Base-by-base conservation (phyloP, 2,888 invertebrate genomes). In the Acrobeloides nanus region DNA sequence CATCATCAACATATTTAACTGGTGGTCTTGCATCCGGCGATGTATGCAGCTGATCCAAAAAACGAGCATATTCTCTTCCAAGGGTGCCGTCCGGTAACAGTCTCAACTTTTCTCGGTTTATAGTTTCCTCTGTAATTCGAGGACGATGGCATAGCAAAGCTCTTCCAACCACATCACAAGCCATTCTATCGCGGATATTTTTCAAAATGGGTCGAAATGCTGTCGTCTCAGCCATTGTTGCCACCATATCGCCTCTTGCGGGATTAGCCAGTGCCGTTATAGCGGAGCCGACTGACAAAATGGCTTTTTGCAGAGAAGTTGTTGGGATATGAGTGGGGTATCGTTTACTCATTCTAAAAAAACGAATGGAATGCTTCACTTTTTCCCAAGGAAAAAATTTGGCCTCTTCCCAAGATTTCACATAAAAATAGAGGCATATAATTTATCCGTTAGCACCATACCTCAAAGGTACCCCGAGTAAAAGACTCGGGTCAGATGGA, bases 171-270 rank as follows among this genome's bases (percentile, higher is more conserved):
- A 80, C 74, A 46, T 84, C 84, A 37, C 79, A 76, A 55, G 81
- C 75, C 89, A 97, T 90, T 74, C 82, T 81, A 33, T 79, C 74
- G 43, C 62, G 47, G 21, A 68, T 59, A 43, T 66, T 61, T 45
- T 60, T 51, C n/a, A 68, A 52, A 10, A 68, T 45, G 6, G 65
- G 60, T 21, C n/a, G n/a, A 18, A 3, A 32, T 8, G 84, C 90
- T 8, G 90, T 88, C 0, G 89, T 86, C 78, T 95, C 93, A 1
- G 89, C 90, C 61, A 92, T 80, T 58, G 88, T 86, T 20, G 92
- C 89, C 61, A 95, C 87, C 87, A 90, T 89, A 74, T 95, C 81
- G 69, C 79, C 80, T 63, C 83, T 79, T 48, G 79, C 79, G 6
- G 95, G 95, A 77, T 90, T 82, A 8, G 84, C 68, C 34, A 95